Conservation (phyloP, 1,140 invertebrate species). For the Pseudomyrmex dendroicus region DNA sequence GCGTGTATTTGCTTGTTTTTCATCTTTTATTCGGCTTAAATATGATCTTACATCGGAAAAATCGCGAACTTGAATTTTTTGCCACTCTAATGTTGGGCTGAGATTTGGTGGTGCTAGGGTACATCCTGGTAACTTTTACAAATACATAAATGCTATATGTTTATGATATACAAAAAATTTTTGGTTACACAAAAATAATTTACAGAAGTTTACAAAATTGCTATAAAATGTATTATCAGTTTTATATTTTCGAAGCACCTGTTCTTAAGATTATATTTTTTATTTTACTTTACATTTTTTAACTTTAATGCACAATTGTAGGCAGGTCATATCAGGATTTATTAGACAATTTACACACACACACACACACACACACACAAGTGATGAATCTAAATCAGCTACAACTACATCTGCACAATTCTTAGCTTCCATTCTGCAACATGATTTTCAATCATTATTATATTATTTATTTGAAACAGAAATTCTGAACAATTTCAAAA, state of each 20-base stretch:
- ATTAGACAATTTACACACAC: too few species aligned
- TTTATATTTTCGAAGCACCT: too few species aligned
- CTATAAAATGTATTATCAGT: too few species aligned
- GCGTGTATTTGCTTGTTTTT: slow-evolving; percentile 71
- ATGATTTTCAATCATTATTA: slow-evolving; percentile 15
- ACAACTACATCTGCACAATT: slow-evolving; percentile 85
- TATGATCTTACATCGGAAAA: slow-evolving; percentile 85
- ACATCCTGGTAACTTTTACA: slow-evolving; percentile 80
- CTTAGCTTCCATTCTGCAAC: slow-evolving; percentile 85
- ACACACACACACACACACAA: too few species aligned
- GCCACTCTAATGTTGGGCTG: slow-evolving; percentile 84
- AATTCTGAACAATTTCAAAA: slow-evolving; percentile 12
- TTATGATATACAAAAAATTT: too few species aligned
- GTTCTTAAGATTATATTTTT: too few species aligned
- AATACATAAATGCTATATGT: slow-evolving; percentile 28
- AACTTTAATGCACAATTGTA: too few species aligned
- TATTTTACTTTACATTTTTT: too few species aligned
- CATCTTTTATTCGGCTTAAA: slow-evolving; percentile 74
- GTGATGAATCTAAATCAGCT: slow-evolving; percentile 83
- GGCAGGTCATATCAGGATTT: slow-evolving; percentile 26
- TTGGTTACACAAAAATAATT: too few species aligned
- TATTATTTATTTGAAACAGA: background rate
- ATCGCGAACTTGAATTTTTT: slow-evolving; percentile 84
- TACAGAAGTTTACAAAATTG: too few species aligned
- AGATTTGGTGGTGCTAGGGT: slow-evolving; percentile 82